These are phyloP conservation scores for Pseudolycoriella hygida DNA, from an alignment of 2,888 invertebrate genomes.

Conservation along the genomic window DNA sequence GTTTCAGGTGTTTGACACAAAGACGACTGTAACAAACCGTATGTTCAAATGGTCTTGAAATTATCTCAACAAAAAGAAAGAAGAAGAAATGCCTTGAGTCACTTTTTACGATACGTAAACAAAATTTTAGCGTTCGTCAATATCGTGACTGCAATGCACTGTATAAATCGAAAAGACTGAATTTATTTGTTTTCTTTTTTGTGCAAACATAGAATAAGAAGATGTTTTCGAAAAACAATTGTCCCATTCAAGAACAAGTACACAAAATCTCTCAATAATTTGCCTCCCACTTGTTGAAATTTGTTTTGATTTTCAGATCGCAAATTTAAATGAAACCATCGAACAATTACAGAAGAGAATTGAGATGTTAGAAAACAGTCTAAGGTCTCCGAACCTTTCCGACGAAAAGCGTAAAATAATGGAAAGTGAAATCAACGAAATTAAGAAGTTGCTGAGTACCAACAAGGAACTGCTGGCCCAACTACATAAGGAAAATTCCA, in stretches of 20 bases:
- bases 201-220: too few relatives aligned
- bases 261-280: background rate
- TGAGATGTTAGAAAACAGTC: background rate
- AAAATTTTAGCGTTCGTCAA: too few relatives aligned
- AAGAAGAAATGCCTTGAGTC: too few relatives aligned
- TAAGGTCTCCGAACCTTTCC: background rate
- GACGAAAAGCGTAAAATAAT: background rate
- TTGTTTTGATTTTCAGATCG: background rate
- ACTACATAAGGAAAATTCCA: slow-evolving; percentile 1
- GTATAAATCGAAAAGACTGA: too few relatives aligned
- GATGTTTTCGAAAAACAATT: background rate
- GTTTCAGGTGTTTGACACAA: too few relatives aligned
- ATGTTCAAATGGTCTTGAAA: too few relatives aligned
- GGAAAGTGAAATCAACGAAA: background rate
- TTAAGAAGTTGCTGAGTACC: background rate
- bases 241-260: slow-evolving; percentile 1
- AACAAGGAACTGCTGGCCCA: background rate
- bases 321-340: background rate
- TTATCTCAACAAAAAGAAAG: too few relatives aligned
- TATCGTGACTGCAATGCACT: too few relatives aligned
- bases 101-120: too few relatives aligned
- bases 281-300: background rate
- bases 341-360: background rate
- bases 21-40: too few relatives aligned
- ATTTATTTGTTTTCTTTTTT: too few relatives aligned